Evolutionary conservation across 2,797 vertebrate genomes (phyloP), one percentile per base, ranked within the genome.

Genomic region (Aulostomus chinensis): DNA sequence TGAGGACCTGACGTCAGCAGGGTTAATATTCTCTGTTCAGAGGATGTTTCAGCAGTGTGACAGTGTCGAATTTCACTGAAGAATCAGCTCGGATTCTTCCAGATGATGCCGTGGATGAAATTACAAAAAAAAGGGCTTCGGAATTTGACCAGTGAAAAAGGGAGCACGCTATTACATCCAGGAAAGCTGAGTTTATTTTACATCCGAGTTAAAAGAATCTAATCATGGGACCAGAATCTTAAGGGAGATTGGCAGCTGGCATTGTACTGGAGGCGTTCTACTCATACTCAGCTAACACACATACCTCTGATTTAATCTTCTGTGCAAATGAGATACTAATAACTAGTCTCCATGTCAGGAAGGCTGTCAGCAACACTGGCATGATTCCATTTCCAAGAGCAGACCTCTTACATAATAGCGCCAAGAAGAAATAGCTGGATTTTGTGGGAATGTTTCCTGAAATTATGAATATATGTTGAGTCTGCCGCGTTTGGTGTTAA

Each of bases 251-350:
- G 58, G 58, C 31, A 61, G 32, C 46, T 6, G 2, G 12, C 28
- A 38, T 33, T 21, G 67, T 18, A 47, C 60, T 25, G 48, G 11
- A 13, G 35, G 43, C 32, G 18, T 53, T 67, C 73, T 81, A n/a
- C 77, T 73, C 75, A 68, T 55, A 46, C 75, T 56, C 42, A 36
- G 70, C 47, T 46, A 38, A 75, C 37, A 51, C 60, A 43, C 76
- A 86, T 86, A 78, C 80, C 85, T 77, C 52, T 10, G 68, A 70
- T 57, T 74, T 78, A 86, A 85, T 81, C 71, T 74, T 47, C 68
- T 66, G 72, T 75, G 40, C 47, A 78, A 80, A 87, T 70, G 52
- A 65, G 40, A 71, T 34, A 68, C 62, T 76, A 68, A 76, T 80
- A 68, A 59, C 51, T 5, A 14, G 50, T 30, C 43, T 28, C 46